Conservation (phyloP, 1,140 invertebrate species). For the Drosophila rhopaloa region DNA sequence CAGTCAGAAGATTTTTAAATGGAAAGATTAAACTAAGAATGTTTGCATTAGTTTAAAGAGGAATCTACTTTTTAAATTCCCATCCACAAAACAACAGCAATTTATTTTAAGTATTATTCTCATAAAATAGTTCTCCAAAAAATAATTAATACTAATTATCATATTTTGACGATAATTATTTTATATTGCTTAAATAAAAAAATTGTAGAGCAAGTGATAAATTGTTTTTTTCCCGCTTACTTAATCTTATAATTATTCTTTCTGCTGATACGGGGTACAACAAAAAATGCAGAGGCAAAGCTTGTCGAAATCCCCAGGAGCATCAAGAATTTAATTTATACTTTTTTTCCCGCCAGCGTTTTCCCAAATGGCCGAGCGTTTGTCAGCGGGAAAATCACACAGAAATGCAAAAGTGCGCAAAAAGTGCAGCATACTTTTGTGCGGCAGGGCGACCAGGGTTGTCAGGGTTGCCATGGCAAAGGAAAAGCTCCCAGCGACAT, state of each 20-base stretch:
- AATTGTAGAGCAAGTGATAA: too few species aligned
- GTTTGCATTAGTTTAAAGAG: too few species aligned
- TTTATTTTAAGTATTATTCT: too few species aligned
- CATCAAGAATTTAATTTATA: slow-evolving; percentile 25
- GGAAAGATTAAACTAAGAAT: too few species aligned
- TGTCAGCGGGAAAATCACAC: slow-evolving; percentile 63
- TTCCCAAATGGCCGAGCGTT: slow-evolving; percentile 60
- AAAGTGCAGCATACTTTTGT: slow-evolving; percentile 72
- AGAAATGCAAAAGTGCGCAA: slow-evolving; percentile 65
- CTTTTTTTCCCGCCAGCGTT: slow-evolving; percentile 32
- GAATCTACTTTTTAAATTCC: too few species aligned
- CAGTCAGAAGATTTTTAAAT: too few species aligned
- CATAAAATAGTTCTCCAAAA: too few species aligned
- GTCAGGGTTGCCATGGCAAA: slow-evolving; percentile 61
- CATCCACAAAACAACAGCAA: too few species aligned
- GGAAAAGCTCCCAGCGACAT: slow-evolving; percentile 55
- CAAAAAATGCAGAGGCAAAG: not conserved
- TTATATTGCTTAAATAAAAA: too few species aligned
- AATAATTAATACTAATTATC: too few species aligned
- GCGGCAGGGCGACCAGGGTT: slow-evolving; percentile 12
- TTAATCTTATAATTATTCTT: not conserved
- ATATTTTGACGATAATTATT: too few species aligned
- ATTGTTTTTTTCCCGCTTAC: too few species aligned
- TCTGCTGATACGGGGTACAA: not conserved
- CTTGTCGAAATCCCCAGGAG: not conserved